Evolutionary conservation across 2,797 vertebrate species (phyloP).

Genomic region (Muscicapa striata): DNA sequence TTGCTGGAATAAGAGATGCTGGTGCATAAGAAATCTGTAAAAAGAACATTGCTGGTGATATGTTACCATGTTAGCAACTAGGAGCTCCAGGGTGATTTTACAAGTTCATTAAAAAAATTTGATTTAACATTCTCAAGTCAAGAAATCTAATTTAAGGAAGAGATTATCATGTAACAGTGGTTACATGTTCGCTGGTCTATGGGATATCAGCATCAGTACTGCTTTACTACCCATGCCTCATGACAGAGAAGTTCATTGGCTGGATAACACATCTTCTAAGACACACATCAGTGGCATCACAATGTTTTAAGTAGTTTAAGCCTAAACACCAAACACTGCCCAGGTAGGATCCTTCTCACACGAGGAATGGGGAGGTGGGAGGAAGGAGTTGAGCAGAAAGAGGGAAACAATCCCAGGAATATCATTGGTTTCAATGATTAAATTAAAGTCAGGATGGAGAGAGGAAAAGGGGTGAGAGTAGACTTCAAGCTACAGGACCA

Average conservation of each 20-base stretch:
- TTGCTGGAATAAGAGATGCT: not conserved
- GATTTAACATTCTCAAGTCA: not conserved
- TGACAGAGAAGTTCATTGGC: not conserved
- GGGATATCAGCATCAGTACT: not conserved
- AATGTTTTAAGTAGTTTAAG: not conserved
- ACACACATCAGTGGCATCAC: not conserved
- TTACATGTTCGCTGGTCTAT: accelerated
- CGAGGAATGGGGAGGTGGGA: not conserved
- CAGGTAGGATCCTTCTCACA: not conserved
- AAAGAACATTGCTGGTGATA: not conserved
- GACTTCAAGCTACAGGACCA: not conserved
- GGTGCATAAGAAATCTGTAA: not conserved
- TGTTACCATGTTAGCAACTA: not conserved
- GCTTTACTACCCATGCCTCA: not conserved
- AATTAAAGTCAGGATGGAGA: not conserved
- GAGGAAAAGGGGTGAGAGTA: not conserved
- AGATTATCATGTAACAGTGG: not conserved
- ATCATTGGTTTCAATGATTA: not conserved
- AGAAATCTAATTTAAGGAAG: not conserved
- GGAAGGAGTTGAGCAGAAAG: not conserved
- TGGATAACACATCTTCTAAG: not conserved
- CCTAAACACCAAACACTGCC: not conserved
- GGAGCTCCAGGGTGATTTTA: not conserved
- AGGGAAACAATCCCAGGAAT: not conserved
- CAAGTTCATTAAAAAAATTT: not conserved